Evolutionary conservation across 2,888 invertebrate genomes (phyloP), one percentile per base, ranked within the genome.

Genomic region (Cephus spinipes): DNA sequence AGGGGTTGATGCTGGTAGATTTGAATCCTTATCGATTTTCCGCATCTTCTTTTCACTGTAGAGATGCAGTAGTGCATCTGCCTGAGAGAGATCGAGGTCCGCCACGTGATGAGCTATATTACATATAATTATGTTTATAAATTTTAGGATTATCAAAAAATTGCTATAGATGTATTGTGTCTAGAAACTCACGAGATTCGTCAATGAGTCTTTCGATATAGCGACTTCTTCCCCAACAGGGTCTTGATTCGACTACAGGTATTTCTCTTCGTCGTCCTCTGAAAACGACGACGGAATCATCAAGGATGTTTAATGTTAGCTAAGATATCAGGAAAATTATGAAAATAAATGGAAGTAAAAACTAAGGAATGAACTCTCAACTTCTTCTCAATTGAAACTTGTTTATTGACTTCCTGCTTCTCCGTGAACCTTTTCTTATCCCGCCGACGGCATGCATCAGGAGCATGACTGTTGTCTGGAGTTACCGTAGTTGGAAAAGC

Each of bases 151-250:
- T 23, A 15, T 30, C 3, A 74, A 35, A 3, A 55, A 35, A 31
- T 15, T 12, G 4, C 12, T 68, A 55, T 55, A 2, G 2, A 2
- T 23, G 9, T 55, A 2, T 23, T 23, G 9, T 23, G 55, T 1
- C 9, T 30, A 4, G 36, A 15, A 73, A 79, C 83, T 82, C 36
- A 85, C 85, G 83, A 12, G 83, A 83, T 78, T 85, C 82, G 74
- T 85, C 83, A 12, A 85, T 82, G 34, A 85, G 80, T 55, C 83
- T 81, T 68, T 84, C 85, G 32, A 83, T 80, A 69, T 84, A 85
- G 35, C 82, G 83, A 82, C 77, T 82, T 34, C 82, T 83, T 3
- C 85, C 82, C 84, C 85, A 85, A 69, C 80, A 81, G 69, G 84
- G 85, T 76, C 85, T 79, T 23, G 79, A 82, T 73, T 83, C 83